Evolutionary conservation across 1,140 invertebrate genomes (phyloP).

Genomic region (Leptinotarsa texana): DNA sequence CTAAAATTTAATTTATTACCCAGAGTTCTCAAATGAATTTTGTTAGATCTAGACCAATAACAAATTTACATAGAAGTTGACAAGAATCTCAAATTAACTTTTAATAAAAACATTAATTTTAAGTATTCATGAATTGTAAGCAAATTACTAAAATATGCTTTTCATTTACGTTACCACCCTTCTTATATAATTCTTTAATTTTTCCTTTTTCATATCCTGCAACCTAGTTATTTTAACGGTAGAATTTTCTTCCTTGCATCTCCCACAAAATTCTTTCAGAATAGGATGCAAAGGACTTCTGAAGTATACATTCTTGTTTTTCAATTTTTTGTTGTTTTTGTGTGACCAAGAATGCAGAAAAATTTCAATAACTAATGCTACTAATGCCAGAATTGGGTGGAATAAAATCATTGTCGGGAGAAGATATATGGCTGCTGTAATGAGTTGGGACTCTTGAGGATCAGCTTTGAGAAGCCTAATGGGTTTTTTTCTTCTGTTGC

Average conservation of each 20-base stretch:
- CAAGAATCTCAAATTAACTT: too few relatives aligned
- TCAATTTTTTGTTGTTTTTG: constrained; percentile 59
- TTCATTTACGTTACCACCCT: constrained; percentile 16
- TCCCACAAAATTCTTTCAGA: constrained; percentile 62
- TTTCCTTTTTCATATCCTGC: constrained; percentile 39
- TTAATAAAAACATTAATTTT: too few relatives aligned
- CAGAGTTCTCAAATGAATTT: too few relatives aligned
- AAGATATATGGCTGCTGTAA: constrained; percentile 45
- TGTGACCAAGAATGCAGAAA: constrained; percentile 62
- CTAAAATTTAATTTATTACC: too few relatives aligned
- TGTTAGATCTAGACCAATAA: too few relatives aligned
- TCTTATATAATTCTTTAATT: constrained; percentile 31
- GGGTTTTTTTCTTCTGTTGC: constrained; percentile 7
- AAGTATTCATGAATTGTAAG: too few relatives aligned
- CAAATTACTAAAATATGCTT: background rate
- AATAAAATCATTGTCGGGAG: constrained; percentile 56
- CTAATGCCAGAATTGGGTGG: constrained; percentile 48
- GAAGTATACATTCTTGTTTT: constrained; percentile 59
- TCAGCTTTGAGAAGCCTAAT: background rate
- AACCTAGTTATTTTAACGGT: constrained; percentile 44
- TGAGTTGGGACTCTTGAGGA: background rate
- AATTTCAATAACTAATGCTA: constrained; percentile 52
- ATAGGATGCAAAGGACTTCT: constrained; percentile 62
- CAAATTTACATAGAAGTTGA: too few relatives aligned
- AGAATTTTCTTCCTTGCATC: constrained; percentile 52